Percentiles rank a stretch among this genome's conserved stretches.
Conservation (phyloP, 2,113 vertebrate species). For the Tragelaphus scriptus region DNA sequence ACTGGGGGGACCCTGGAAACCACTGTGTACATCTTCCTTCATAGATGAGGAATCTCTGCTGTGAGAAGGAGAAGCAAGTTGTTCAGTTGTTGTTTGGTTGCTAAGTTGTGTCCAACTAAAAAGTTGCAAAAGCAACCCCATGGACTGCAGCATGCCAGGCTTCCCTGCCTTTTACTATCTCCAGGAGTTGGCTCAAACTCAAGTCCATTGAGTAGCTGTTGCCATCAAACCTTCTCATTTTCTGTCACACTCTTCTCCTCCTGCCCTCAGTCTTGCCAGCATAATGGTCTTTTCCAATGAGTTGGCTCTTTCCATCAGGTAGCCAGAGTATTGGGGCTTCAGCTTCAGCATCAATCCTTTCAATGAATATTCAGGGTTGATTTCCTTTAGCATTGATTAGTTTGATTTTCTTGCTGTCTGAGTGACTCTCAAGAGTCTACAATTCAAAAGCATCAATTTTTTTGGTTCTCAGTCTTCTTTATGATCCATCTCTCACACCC, state of each 20-base stretch:
- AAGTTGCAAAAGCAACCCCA: neutral
- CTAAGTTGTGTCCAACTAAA: neutral
- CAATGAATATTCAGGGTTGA: neutral
- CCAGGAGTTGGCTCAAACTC: neutral
- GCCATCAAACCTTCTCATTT: neutral
- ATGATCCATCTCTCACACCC: neutral
- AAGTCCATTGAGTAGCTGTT: neutral
- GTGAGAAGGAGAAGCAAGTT: neutral
- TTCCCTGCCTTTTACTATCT: neutral
- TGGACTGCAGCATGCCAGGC: neutral
- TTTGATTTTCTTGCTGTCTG: neutral
- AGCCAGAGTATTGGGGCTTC: neutral
- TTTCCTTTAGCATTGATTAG: neutral
- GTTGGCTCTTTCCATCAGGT: fast-evolving
- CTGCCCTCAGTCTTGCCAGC: neutral
- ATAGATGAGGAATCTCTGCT: neutral
- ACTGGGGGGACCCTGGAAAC: neutral
- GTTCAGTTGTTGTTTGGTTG: neutral
- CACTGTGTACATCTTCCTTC: neutral
- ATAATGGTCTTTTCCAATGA: neutral
- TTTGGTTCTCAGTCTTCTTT: neutral
- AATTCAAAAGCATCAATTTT: neutral
- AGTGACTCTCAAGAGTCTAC: neutral
- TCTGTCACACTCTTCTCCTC: neutral
- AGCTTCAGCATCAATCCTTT: neutral